Evolutionary conservation across 1,140 invertebrate genomes (phyloP), one percentile per base, ranked within the genome.

Genomic region (Pteromalus puparum): DNA sequence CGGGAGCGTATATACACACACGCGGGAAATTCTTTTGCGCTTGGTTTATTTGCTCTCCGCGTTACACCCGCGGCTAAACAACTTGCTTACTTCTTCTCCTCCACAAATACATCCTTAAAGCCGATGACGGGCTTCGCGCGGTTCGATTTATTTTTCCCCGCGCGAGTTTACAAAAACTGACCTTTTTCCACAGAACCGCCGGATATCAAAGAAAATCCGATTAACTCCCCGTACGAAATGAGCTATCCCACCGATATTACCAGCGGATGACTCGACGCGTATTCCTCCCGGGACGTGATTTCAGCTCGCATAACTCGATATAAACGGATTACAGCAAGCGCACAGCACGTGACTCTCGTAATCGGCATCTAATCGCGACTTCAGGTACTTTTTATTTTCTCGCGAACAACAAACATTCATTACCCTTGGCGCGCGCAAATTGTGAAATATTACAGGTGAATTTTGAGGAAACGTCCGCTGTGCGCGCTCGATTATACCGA

Each of bases 361-460:
- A 67, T 67, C 48, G 48, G 48, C 30, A 34, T 53, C 53, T 5
- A 61, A 61, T 61, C 53, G 18, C 21, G 10, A 0, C 38, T 9
- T 34, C 48, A 24, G 21, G 1, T 74, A 2, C 5, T 5, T 74
- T 74, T 42, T 34, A 38, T 74, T 38, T 74, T 74, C 72, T 74
- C 53, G 21, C 53, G 18, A 34, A 74, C 34, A 76, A 18, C 74
- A 76, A 53, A 76, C 21, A 53, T 53, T 48, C 74, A 76, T 76
- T 53, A 76, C 18, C 18, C 6, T 34, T 5, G 3, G 30, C 3
- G 46, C n/a, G 5, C 9, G 53, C 53, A 78, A 78, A 78, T 65
- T 67, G 76, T 65, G 21, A 77, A 65, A 67, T 61, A 78, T 78
- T 78, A 38, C 76, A 61, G 76, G 48, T 67, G 76, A 67, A 78